A percentile compares a stretch with the other conserved stretches of the same genome.
These are phyloP conservation scores for Agonopterix alstromeriana DNA, from an alignment of 2,888 invertebrate species.

Conservation along the genomic window DNA sequence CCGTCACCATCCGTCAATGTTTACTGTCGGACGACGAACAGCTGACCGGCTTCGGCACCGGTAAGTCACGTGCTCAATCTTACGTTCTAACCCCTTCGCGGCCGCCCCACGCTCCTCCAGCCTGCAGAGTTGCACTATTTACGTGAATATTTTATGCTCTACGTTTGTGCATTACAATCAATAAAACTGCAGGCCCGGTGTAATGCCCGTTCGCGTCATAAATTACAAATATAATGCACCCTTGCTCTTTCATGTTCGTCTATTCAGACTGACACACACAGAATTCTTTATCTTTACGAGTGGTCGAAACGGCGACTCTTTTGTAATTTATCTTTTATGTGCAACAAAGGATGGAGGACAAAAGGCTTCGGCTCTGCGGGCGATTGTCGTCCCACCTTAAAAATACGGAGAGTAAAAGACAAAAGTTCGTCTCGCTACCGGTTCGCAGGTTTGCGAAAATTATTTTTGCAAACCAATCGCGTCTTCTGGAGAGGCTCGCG, in stretches of 20 bases:
- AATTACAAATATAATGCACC: slow-evolving; percentile 68
- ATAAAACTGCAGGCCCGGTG: slow-evolving; percentile 46
- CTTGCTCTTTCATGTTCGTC: slow-evolving; percentile 58
- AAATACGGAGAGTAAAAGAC: slow-evolving; percentile 41
- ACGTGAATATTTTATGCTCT: slow-evolving; percentile 35
- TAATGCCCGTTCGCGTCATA: slow-evolving; percentile 47
- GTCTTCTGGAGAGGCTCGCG: slow-evolving; percentile 37
- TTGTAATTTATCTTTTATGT: slow-evolving; percentile 69
- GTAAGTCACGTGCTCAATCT: slow-evolving; percentile 69
- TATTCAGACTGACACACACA: slow-evolving; percentile 51
- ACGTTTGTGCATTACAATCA: slow-evolving; percentile 49
- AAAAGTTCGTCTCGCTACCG: slow-evolving; percentile 47
- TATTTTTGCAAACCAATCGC: slow-evolving; percentile 71
- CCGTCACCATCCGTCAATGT: slow-evolving; percentile 61
- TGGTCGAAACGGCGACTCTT: slow-evolving; percentile 52
- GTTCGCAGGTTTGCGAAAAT: slow-evolving; percentile 56
- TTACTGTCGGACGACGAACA: slow-evolving; percentile 70
- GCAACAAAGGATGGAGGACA: slow-evolving; percentile 60
- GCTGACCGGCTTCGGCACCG: slow-evolving; percentile 69
- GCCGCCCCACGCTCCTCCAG: slow-evolving; percentile 17
- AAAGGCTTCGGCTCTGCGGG: slow-evolving; percentile 45
- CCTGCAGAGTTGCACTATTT: slow-evolving; percentile 15
- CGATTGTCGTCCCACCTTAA: slow-evolving; percentile 40
- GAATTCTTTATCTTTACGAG: slow-evolving; percentile 68
- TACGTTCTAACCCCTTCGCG: slow-evolving; percentile 19